Conservation (phyloP, 2,113 vertebrate species). For the Gambusia affinis region DNA sequence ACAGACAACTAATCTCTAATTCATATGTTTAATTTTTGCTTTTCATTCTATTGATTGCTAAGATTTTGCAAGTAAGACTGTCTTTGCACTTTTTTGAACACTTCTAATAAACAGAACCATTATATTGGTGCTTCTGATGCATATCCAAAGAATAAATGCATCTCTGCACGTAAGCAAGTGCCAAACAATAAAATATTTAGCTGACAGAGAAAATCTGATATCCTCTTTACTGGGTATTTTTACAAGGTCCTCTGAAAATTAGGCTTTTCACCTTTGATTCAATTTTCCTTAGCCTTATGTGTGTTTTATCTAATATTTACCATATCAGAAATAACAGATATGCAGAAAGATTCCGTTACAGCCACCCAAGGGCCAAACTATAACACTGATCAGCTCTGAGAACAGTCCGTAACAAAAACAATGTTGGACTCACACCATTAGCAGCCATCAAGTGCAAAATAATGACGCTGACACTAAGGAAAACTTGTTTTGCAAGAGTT, state of each 20-base stretch:
- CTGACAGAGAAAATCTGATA: conserved; percentile 49
- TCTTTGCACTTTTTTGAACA: not conserved
- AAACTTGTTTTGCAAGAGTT: conserved; percentile 15
- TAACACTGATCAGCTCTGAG: conserved; percentile 6
- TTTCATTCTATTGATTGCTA: too few species aligned
- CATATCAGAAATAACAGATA: not conserved
- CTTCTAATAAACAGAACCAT: conserved; percentile 32
- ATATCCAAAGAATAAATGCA: conserved; percentile 16
- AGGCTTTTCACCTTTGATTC: conserved; percentile 22
- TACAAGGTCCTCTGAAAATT: conserved; percentile 17
- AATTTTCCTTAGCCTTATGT: conserved; percentile 24
- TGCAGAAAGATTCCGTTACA: not conserved
- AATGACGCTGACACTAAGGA: conserved; percentile 8
- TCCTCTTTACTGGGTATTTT: conserved; percentile 39
- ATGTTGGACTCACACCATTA: conserved; percentile 24
- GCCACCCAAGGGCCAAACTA: conserved; percentile 20
- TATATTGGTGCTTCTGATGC: conserved; percentile 1
- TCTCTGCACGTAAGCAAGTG: conserved; percentile 4
- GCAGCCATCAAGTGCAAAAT: conserved; percentile 25
- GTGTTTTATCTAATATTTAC: conserved; percentile 14
- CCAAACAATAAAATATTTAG: conserved; percentile 11
- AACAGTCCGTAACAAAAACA: conserved; percentile 20
- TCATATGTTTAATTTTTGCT: too few species aligned
- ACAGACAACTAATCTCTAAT: too few species aligned
- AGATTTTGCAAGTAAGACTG: too few species aligned